Evolutionary conservation across 2,113 vertebrate genomes (phyloP), one percentile per base, ranked within the genome.

Genomic region (Cyanocitta stelleri): DNA sequence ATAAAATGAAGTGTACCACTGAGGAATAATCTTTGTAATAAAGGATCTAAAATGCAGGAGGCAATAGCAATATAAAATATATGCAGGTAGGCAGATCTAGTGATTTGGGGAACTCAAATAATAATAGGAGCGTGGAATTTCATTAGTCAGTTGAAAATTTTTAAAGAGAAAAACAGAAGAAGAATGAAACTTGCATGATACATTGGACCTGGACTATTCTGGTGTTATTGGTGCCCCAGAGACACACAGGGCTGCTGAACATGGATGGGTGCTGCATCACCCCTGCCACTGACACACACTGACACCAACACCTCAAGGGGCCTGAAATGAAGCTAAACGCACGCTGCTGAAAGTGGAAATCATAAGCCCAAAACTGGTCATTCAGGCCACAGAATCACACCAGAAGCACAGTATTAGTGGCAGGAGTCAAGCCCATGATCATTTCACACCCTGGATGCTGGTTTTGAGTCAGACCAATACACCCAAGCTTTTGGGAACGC

Each of bases 371-470:
- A 19, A 82, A 23, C 30, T 6, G 26, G 41, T 5, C 10, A 4
- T 29, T 39, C 0, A 2, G 39, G 48, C 46, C 48, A 56, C 52
- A 66, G 56, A 48, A 62, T 20, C 55, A 44, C 0, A 2, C 15
- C 24, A 77, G 51, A 35, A 68, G 51, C 21, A 33, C 64, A 69
- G 14, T 6, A 11, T 7, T 10, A 48, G 19, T 8, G n/a, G 37
- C 16, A 48, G 26, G 20, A 58, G 69, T 13, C 22, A 58, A 46
- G 75, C 48, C 0, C 0, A 5, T 0, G 1, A 49, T 17, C 41
- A 46, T 64, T 76, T 76, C 63, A 43, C 58, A 41, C 35, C 9
- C 26, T 10, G 18, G 39, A n/a, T 9, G 7, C 35, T 30, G 54
- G 13, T 76, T 86, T 24, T 67, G 44, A 80, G 49, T 32, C 29